Evolutionary conservation across 2,888 invertebrate genomes (phyloP).

Genomic region (Pecten maximus): DNA sequence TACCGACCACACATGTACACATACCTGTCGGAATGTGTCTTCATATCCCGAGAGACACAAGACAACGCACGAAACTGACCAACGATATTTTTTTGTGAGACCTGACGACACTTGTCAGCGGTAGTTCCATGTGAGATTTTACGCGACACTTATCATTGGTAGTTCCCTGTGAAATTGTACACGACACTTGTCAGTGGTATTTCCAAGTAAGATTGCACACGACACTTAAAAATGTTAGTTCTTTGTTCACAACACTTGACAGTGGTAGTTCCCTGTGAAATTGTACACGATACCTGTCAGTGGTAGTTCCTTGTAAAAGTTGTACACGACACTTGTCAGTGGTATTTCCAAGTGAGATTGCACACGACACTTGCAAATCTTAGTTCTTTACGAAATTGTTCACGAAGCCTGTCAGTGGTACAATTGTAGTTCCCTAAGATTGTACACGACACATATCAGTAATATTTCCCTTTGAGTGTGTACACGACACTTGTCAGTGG

Average conservation of each 20-base stretch:
- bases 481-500: not conserved
- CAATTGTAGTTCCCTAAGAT: no score
- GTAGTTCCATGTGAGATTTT: no score
- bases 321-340: not conserved
- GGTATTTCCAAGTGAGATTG: not conserved
- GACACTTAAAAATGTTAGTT: not conserved
- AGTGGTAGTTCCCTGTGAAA: not conserved
- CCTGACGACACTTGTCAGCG: no score
- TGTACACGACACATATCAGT: not conserved
- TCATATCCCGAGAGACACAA: no score
- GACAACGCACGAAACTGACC: no score
- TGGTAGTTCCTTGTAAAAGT: no score
- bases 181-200: not conserved
- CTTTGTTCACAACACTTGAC: not conserved
- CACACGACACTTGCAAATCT: not conserved
- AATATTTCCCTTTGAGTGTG: not conserved
- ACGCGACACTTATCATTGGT: no score
- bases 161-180: not conserved
- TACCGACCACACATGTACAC: no score
- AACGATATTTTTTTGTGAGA: no score
- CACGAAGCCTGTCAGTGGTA: not conserved
- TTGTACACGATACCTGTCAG: not conserved
- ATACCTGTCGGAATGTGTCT: no score
- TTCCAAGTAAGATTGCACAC: not conserved
- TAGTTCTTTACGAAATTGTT: not conserved